These are phyloP conservation scores for Augochlora pura DNA, from an alignment of 1,140 invertebrate species.

Conservation along the genomic window DNA sequence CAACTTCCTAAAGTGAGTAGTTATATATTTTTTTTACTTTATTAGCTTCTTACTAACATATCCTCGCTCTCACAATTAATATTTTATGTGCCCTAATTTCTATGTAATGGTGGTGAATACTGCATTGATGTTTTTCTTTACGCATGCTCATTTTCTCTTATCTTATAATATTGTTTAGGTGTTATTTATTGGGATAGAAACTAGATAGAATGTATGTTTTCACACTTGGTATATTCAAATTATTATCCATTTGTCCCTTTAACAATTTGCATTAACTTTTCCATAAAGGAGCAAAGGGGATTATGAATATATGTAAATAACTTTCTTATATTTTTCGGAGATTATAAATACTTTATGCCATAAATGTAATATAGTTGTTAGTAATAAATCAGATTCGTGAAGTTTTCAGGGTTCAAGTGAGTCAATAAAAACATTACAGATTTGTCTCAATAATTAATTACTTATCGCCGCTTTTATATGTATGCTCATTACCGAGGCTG, in stretches of 20 bases:
- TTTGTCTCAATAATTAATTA: background rate
- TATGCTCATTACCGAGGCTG: background rate
- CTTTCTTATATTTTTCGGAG: no score
- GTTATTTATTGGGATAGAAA: background rate
- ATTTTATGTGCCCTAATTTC: background rate
- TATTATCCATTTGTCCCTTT: no score
- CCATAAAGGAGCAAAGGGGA: no score
- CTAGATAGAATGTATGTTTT: background rate
- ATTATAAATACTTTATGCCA: no score
- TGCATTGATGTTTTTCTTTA: background rate
- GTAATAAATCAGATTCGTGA: no score
- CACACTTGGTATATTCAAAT: background rate
- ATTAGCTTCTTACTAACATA: background rate
- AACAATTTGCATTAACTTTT: no score
- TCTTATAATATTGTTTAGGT: background rate
- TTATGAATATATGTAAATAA: no score
- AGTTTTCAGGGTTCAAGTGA: no score
- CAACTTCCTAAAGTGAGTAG: slow-evolving; percentile 90
- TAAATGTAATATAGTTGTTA: no score
- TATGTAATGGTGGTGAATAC: background rate
- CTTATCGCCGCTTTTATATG: background rate
- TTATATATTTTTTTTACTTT: slow-evolving; percentile 22
- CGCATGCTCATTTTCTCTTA: background rate
- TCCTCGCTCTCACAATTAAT: background rate
- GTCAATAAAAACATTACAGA: background rate